phyloP scores from a whole-genome alignment of 2,888 invertebrate genomes.

The Pantelozetes paolii region DNA sequence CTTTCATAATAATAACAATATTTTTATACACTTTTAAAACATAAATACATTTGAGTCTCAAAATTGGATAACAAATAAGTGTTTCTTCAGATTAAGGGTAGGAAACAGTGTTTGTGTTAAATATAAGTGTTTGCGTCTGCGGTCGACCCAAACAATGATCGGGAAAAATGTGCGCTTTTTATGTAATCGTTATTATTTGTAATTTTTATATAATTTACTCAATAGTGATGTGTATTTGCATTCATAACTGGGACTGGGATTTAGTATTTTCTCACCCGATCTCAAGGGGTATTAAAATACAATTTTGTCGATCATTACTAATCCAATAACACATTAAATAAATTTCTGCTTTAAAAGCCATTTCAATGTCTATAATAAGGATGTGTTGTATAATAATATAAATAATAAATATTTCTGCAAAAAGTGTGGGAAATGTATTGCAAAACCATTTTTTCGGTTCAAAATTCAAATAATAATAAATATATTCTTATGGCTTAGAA shows the following conservation, averaged over 20 bases:
- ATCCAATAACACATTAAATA: not conserved
- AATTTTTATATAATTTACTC: not conserved
- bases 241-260: not conserved
- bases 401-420: not conserved
- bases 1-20: too few relatives aligned
- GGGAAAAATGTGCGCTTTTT: not conserved
- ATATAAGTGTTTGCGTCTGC: not conserved
- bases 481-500: not conserved
- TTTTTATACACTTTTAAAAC: too few relatives aligned
- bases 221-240: not conserved
- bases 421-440: constrained; percentile 1
- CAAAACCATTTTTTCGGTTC: not conserved
- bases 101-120: too few relatives aligned
- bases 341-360: not conserved
- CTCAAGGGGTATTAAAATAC: not conserved
- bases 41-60: too few relatives aligned
- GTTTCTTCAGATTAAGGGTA: too few relatives aligned
- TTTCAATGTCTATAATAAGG: not conserved
- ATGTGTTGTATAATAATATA: not conserved
- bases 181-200: too few relatives aligned
- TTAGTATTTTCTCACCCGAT: not conserved
- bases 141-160: constrained; percentile 6
- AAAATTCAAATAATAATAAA: not conserved
- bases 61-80: too few relatives aligned
- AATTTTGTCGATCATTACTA: not conserved